Evolutionary conservation across 2,797 vertebrate genomes (phyloP).

Genomic region (Artibeus jamaicensis): DNA sequence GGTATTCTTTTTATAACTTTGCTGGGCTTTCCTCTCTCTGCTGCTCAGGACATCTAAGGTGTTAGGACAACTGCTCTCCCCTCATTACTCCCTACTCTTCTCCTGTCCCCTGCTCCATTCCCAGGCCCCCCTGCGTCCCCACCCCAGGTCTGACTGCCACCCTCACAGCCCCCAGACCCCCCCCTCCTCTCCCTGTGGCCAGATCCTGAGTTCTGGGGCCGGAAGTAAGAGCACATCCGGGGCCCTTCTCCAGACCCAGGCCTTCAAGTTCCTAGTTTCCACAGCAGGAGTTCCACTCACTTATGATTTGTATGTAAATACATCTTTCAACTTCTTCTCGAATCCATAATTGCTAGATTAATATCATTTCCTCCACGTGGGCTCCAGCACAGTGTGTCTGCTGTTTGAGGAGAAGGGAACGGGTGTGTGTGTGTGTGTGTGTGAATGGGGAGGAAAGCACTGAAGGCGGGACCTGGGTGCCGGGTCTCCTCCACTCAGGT

Average conservation of each 20-base stretch:
- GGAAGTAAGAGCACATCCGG: not conserved
- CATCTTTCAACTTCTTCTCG: constrained; percentile 80
- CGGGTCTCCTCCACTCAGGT: not conserved
- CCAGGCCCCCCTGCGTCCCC: not conserved
- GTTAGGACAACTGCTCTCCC: not conserved
- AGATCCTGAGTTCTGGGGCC: not conserved
- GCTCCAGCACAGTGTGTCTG: constrained; percentile 71
- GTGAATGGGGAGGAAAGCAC: not conserved
- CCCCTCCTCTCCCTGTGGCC: not conserved
- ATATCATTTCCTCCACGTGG: constrained; percentile 78
- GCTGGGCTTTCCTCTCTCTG: not conserved
- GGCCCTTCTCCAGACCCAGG: not conserved
- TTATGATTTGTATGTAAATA: constrained; percentile 81
- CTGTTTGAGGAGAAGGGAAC: constrained; percentile 73
- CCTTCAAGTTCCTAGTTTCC: not conserved
- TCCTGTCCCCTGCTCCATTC: not conserved
- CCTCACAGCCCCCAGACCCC: not conserved
- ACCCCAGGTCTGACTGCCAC: not conserved
- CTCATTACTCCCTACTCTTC: not conserved
- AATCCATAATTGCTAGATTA: constrained; percentile 77
- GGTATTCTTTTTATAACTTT: not conserved
- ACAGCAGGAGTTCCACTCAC: constrained; percentile 42
- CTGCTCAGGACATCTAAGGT: not conserved
- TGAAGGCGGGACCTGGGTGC: constrained; percentile 1
- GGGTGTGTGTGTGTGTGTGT: not conserved